Evolutionary conservation across 2,888 invertebrate species (phyloP), one percentile per base, ranked within the genome.

Genomic region (Aphodius sticticus): DNA sequence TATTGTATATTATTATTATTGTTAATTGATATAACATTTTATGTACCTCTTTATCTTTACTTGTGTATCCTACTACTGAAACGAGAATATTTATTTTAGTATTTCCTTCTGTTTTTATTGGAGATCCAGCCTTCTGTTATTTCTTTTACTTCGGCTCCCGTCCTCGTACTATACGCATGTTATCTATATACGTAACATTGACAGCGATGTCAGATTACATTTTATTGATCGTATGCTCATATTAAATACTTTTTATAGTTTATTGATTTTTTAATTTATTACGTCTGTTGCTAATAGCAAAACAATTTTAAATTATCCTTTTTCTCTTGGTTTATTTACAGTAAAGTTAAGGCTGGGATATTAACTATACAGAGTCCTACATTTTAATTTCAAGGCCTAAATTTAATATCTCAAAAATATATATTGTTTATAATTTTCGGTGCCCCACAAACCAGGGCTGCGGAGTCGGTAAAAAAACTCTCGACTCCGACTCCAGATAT

Each of bases 11-110:
- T 72, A 74, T 53, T 53, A 53, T 53, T 53, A 70, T 81, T 79
- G 75, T 81, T 80, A 78, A 80, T 83, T 76, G 78, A 78, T 76
- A 76, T 78, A 74, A 74, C 74, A 72, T 78, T 78, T 72, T 74
- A 78, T 69, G 71, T 78, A 53, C 36, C 37, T 53, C 53, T 76
- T 76, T 69, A 78, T 78, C 71, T 37, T 71, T 37, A 78, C 53
- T 74, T 37, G 36, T 74, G 74, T 74, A 74, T 74, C 74, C 74
- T 74, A 53, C 76, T 69, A 77, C 16, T 78, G 71, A 72, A 70
- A 38, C 35, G 74, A 72, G 37, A 78, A 71, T 78, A 78, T 78
- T 78, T 78, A 78, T 78, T 78, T 78, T 78, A 78, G 78, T 78
- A 78, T 71, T 36, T 74, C 74, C 74, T 36, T 36, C 74, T 74